Base-by-base conservation (phyloP, 2,888 invertebrate genomes). In the Dicranocentrus wangi region DNA sequence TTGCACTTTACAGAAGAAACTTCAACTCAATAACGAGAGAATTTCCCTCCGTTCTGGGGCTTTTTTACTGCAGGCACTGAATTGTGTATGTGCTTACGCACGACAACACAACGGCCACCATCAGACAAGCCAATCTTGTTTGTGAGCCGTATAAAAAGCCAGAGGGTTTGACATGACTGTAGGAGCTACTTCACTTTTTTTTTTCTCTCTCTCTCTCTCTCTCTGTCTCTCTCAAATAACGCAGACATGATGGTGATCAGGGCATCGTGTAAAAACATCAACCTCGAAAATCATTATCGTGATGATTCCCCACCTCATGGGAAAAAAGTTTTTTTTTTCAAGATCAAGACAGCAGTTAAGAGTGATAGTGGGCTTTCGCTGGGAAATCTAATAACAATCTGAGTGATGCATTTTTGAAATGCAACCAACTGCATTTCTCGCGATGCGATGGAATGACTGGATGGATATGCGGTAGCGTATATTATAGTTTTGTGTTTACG, bases 251-350 rank as follows among this genome's bases (percentile, higher is more conserved):
- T n/a, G 3, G 47, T 47, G 47, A 47, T 13, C 47, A 8, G 39
- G 8, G 13, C 39, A 13, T 47, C 47, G 8, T 47, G 17, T 10
- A 15, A 47, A 42, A 76, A 65, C 71, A 71, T 60, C 60, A 70
- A 55, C 13, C 51, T 66, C 19, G 47, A 76, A 47, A 43, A 76
- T 55, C 47, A 60, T 76, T 68, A 68, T 68, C 65, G n/a, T 47
- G 39, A 43, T 23, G 65, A 65, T 51, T 61, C 43, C 19, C 27
- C 39, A 65, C 65, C 60, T 32, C 53, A 32, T 51, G 72, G 53
- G 53, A 72, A 66, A 75, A 75, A 21, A 13, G 51, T 76, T 68
- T n/a, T n/a, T n/a, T n/a, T n/a, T n/a, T n/a, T 76, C 68, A 66
- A 68, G 76, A 76, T 76, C 58, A 55, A 75, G 55, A 75, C 63